Evolutionary conservation across 2,797 vertebrate genomes (phyloP), one percentile per base, ranked within the genome.

Genomic region (Danio aesculapii): DNA sequence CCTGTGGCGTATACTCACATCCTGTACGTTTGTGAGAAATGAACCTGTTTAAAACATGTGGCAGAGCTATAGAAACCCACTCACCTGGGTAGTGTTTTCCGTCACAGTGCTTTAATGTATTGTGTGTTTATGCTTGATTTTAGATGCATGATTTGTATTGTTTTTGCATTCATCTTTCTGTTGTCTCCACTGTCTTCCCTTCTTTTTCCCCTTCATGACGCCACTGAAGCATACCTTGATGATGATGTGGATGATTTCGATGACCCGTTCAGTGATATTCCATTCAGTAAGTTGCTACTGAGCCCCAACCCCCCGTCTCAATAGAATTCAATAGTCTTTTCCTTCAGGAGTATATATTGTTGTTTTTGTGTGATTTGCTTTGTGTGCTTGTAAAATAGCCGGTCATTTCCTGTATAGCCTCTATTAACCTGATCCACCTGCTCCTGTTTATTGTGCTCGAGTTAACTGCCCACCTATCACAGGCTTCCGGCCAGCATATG

Each of bases 261-360:
- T 71, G 92, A 94, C 86, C 92, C 92, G 41, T 94, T 92, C 85
- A 90, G 91, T 84, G 91, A 94, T 91, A 91, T 91, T 90, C 92
- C 93, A 77, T 92, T 93, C 90, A 93, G 93, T 94, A 94, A 94
- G 94, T 94, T 84, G 53, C 39, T 5, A 85, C 69, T 87, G 10
- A 55, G 46, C 19, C 77, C 44, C 30, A 53, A 47, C 53, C 50
- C 49, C 50, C 58, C 55, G 6, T 71, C 8, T 5, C n/a, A 49
- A 55, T 63, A 47, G 2, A 58, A 59, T 64, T 13, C 12, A 83
- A 19, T 19, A 55, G 8, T 19, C 75, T 59, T 30, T 14, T 59
- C 70, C 72, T 46, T 2, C 3, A 66, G 47, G 4, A 19, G 41
- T 90, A 76, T 62, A 72, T 85, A 84, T 87, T 71, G 86, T 83